phyloP scores from a whole-genome alignment of 1,140 invertebrate species.

The Ostrea edulis region DNA sequence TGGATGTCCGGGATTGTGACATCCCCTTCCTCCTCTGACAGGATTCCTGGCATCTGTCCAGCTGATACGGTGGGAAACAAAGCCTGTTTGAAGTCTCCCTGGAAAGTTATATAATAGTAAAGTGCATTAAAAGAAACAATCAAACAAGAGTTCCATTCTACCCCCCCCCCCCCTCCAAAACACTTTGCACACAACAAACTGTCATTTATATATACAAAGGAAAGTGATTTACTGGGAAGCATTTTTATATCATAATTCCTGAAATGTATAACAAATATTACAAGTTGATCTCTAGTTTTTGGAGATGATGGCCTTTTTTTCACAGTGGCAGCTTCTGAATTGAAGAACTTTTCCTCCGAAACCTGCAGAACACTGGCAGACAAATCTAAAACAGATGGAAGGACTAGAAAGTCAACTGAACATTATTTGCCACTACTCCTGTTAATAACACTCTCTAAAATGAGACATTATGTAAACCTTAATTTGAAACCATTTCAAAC shows the following conservation, averaged over 20 bases:
- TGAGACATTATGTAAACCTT: no score
- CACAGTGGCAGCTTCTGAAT: conserved; percentile 10
- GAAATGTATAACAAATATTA: not conserved
- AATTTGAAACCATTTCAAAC: no score
- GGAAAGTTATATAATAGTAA: not conserved
- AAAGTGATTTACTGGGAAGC: no score
- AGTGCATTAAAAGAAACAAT: not conserved
- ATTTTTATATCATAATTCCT: no score
- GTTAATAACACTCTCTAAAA: no score
- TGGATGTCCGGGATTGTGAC: conserved; percentile 66
- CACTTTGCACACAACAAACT: no score
- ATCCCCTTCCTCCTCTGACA: conserved; percentile 59
- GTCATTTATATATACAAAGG: no score
- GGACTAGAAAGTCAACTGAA: no score
- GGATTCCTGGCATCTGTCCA: not conserved
- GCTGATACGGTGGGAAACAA: not conserved
- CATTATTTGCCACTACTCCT: no score
- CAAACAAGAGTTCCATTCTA: no score
- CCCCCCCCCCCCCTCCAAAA: no score
- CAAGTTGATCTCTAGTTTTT: not conserved
- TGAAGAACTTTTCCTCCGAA: conserved; percentile 20
- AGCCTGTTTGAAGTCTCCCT: not conserved
- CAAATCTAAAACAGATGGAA: conserved; percentile 44
- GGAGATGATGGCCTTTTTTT: not conserved
- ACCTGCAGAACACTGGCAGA: conserved; percentile 47